Conservation (phyloP, 2,797 vertebrate genomes). For the Phoxinus dragarum region DNA sequence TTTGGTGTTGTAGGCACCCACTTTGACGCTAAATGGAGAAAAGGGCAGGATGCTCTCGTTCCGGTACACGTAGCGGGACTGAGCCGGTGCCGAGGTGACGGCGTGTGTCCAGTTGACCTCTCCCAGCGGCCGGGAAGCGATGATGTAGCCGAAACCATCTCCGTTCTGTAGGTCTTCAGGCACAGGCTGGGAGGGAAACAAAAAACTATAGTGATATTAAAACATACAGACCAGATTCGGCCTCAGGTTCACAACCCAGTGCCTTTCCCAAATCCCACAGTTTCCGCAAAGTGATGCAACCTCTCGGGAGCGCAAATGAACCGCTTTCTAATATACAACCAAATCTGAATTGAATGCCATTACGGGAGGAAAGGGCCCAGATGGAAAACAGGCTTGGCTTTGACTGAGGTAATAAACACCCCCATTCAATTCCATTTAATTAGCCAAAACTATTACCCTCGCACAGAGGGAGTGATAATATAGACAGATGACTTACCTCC, state of each 20-base stretch:
- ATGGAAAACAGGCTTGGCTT: constrained; percentile 66
- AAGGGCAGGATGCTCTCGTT: constrained; percentile 95
- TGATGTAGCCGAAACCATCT: constrained; percentile 95
- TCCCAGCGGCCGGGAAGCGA: constrained; percentile 90
- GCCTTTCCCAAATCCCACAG: constrained; percentile 30
- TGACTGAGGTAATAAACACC: constrained; percentile 67
- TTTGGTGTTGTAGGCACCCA: constrained; percentile 95
- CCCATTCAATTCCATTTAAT: constrained; percentile 65
- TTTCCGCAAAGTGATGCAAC: constrained; percentile 22
- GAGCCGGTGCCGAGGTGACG: constrained; percentile 89
- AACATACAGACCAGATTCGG: constrained; percentile 79
- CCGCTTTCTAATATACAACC: constrained; percentile 51
- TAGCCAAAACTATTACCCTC: constrained; percentile 64
- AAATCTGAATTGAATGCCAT: constrained; percentile 63
- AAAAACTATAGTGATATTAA: constrained; percentile 87
- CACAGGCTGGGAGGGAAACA: constrained; percentile 87
- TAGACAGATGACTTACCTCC: constrained; percentile 90
- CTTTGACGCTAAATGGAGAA: constrained; percentile 92
- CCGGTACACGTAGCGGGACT: constrained; percentile 87
- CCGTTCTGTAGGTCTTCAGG: constrained; percentile 96
- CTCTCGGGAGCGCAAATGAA: constrained; percentile 47
- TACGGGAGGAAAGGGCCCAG: constrained; percentile 66
- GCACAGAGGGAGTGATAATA: constrained; percentile 66
- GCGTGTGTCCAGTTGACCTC: constrained; percentile 92
- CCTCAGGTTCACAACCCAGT: constrained; percentile 31